Evolutionary conservation across 2,797 vertebrate species (phyloP).

Genomic region (Poliocrania exsul): DNA sequence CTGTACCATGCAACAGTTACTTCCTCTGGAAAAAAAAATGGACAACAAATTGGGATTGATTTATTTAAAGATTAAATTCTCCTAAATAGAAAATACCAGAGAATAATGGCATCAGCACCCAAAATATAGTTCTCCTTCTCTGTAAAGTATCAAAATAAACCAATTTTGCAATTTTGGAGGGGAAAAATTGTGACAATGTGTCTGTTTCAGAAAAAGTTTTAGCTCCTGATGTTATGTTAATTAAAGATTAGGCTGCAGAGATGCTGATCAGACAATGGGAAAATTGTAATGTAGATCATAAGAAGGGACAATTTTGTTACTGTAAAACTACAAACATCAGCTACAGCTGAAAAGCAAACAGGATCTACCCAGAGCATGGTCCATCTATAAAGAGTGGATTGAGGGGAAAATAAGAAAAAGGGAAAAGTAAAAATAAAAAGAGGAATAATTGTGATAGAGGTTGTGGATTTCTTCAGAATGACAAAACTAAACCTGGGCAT

Average conservation of each 20-base stretch:
- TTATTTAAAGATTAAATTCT: neutral
- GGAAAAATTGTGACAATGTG: accelerated
- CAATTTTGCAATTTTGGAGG: accelerated
- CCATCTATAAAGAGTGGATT: neutral
- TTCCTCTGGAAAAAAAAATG: neutral
- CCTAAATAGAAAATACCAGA: neutral
- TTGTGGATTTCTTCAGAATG: neutral
- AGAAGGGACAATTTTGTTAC: neutral
- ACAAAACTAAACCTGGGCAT: neutral
- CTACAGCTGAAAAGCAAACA: neutral
- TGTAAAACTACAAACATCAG: neutral
- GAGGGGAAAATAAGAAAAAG: neutral
- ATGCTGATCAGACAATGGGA: neutral
- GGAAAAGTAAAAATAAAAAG: accelerated
- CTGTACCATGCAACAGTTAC: neutral
- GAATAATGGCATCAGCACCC: neutral
- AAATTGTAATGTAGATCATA: neutral
- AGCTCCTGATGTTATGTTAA: accelerated
- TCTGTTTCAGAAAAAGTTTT: neutral
- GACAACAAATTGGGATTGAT: accelerated
- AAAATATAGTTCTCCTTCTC: neutral
- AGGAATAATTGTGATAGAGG: accelerated
- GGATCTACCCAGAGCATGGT: accelerated
- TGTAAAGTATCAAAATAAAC: neutral
- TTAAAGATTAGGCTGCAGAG: neutral